Evolutionary conservation across 2,797 vertebrate genomes (phyloP), one percentile per base, ranked within the genome.

Genomic region (Enteromius afrohamiltoni): DNA sequence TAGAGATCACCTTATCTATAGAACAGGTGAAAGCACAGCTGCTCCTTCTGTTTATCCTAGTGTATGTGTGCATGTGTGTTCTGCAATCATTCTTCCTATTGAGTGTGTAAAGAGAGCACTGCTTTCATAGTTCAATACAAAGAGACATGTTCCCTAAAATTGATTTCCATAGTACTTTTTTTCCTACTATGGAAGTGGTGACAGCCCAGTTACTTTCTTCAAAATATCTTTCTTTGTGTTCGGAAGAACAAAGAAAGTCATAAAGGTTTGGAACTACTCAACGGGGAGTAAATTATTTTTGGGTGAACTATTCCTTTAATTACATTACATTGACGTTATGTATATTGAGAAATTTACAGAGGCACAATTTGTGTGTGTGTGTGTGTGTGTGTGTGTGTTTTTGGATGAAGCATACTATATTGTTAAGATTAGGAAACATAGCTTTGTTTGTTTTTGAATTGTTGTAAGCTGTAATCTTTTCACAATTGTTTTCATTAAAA

Each of bases 11-110:
- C 83, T 80, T 85, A 68, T 85, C 83, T 77, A 47, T 47, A 74
- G 42, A 86, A 67, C 68, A 82, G 85, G 76, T 73, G 76, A 78
- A 83, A 60, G 76, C 69, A 79, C 85, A 79, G 85, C 76, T 83
- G 80, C 55, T 77, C 19, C 34, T 29, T 65, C 40, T 81, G n/a
- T 64, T 76, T 85, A 70, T 34, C 37, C 62, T 7, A 58, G n/a
- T 58, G 31, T 45, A 58, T 53, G 47, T 67, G 67, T 65, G 29
- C 77, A n/a, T 70, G 65, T 67, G 73, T 73, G 85, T 67, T 31
- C 74, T 58, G 75, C 79, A 74, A 82, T 53, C 80, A 78, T 29
- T 31, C 31, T 7, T 65, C 3, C 65, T 21, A 23, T 29, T 31
- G 37, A 47, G 21, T 49, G 10, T 62, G 21, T 68, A 49, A 47